phyloP scores from a whole-genome alignment of 2,797 vertebrate species.

The Zalophus californianus region DNA sequence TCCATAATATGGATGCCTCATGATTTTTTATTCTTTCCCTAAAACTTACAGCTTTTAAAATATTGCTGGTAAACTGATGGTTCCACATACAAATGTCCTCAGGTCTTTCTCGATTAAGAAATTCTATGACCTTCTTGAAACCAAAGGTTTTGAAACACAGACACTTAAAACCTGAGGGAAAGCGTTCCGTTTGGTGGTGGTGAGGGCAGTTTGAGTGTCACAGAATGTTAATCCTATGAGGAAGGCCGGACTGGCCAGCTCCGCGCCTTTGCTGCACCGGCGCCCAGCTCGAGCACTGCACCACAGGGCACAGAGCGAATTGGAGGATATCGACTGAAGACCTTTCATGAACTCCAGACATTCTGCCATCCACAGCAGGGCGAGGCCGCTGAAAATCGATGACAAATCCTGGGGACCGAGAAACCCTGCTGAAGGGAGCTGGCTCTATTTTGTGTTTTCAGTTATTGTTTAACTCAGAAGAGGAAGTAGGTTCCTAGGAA shows the following conservation, averaged over 20 bases:
- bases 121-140: constrained; percentile 40
- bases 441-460: not conserved
- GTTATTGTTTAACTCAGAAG: not conserved
- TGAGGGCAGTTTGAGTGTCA: not conserved
- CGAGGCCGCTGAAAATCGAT: not conserved
- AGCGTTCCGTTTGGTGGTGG: not conserved
- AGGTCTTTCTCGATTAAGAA: constrained; percentile 11
- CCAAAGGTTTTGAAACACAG: not conserved
- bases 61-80: not conserved
- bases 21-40: not conserved
- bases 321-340: not conserved
- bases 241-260: not conserved
- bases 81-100: not conserved
- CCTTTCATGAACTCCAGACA: not conserved
- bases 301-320: rapidly evolving
- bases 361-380: not conserved
- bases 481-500: not conserved
- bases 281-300: rapidly evolving
- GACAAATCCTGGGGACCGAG: not conserved
- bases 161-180: not conserved
- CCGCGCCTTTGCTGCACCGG: rapidly evolving
- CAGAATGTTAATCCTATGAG: not conserved
- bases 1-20: not conserved
- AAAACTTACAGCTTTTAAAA: not conserved
- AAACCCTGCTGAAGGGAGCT: not conserved